Evolutionary conservation across 2,888 invertebrate genomes (phyloP).

Genomic region (Isoperla grammatica): DNA sequence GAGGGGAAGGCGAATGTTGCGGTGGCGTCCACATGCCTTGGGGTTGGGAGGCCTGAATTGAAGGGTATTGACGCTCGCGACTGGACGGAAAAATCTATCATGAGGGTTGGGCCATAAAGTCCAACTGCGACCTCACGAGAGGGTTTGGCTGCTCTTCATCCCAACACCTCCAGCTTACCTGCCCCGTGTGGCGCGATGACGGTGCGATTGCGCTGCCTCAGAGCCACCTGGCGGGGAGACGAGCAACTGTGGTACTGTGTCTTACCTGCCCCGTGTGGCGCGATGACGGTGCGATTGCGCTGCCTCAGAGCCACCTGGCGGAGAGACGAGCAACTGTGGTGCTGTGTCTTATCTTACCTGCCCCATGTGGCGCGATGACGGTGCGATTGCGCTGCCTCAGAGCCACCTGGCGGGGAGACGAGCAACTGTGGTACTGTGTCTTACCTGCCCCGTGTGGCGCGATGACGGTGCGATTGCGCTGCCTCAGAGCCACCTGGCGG

Average conservation of each 20-base stretch:
- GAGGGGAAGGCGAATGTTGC: too few species aligned
- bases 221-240: constrained; percentile 37
- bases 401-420: constrained; percentile 37
- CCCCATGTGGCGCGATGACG: constrained; percentile 41
- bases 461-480: constrained; percentile 40
- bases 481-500: constrained; percentile 36
- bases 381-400: constrained; percentile 40
- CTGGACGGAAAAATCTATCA: too few species aligned
- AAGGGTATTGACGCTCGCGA: too few species aligned
- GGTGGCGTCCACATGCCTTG: too few species aligned
- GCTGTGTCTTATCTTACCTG: too few species aligned
- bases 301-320: constrained; percentile 36
- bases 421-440: too few species aligned
- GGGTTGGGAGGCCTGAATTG: too few species aligned
- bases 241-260: too few species aligned
- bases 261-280: constrained; percentile 40
- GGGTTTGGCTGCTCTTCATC: too few species aligned
- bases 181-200: constrained; percentile 41
- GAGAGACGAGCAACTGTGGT: constrained; percentile 38
- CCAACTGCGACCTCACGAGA: too few species aligned
- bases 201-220: constrained; percentile 39
- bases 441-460: constrained; percentile 41
- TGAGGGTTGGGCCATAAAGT: too few species aligned
- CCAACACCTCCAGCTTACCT: too few species aligned
- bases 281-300: constrained; percentile 41